These are phyloP conservation scores for Calameuta idolon DNA, from an alignment of 2,888 invertebrate species.

Conservation along the genomic window DNA sequence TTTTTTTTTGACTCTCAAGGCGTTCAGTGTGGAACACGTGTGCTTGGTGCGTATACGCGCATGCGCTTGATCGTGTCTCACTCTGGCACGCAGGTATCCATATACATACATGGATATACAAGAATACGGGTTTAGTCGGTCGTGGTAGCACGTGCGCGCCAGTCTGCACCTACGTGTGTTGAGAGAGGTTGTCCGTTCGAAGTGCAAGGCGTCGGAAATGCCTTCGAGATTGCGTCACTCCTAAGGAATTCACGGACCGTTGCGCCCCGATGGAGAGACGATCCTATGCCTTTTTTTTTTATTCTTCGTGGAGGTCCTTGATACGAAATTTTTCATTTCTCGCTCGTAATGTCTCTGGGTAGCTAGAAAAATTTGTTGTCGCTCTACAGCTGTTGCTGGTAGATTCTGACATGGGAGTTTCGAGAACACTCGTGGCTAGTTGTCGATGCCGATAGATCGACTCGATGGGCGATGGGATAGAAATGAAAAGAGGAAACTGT, in stretches of 20 bases:
- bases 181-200: constrained; percentile 49
- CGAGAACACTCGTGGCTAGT: not conserved
- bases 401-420: not conserved
- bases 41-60: not conserved
- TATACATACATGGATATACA: not conserved
- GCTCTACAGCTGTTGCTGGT: not conserved
- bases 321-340: constrained; percentile 15
- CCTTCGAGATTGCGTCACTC: constrained; percentile 61
- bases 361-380: too few species aligned
- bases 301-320: not conserved
- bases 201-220: constrained; percentile 65
- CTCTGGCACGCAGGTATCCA: not conserved
- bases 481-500: not conserved
- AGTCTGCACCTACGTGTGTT: not conserved
- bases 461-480: not conserved
- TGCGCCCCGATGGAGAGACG: constrained; percentile 14
- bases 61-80: not conserved
- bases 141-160: not conserved
- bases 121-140: not conserved
- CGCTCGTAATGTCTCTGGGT: not conserved
- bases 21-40: constrained; percentile 28
- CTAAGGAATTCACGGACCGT: constrained; percentile 59
- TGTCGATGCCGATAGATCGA: not conserved
- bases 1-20: not conserved
- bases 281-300: not conserved